These are phyloP conservation scores for Electrophaes corylata DNA, from an alignment of 2,888 invertebrate species.

Conservation along the genomic window DNA sequence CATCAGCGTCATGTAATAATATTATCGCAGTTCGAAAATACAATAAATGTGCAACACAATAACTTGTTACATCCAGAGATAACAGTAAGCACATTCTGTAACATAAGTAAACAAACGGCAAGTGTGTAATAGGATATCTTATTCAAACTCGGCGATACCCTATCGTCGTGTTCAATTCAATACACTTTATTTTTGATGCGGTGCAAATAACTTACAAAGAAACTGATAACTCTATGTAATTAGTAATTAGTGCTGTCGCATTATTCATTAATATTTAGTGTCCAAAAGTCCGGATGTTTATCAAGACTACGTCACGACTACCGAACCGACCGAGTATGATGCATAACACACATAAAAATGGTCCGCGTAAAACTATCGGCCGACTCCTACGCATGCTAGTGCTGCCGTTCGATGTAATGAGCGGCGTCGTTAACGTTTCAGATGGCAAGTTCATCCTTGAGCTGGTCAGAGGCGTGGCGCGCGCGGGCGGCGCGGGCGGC, in stretches of 20 bases:
- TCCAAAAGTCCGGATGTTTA: neutral
- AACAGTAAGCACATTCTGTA: constrained; percentile 42
- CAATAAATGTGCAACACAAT: constrained; percentile 4
- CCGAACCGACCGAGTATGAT: neutral
- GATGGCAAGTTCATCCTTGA: constrained; percentile 97
- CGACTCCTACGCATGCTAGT: neutral
- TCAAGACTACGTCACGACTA: neutral
- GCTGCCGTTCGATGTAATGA: neutral
- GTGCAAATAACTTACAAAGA: constrained; percentile 23
- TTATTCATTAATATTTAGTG: constrained; percentile 3
- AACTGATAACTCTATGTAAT: constrained; percentile 13
- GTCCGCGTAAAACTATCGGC: too few relatives aligned
- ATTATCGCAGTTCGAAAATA: neutral
- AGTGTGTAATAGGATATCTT: constrained; percentile 40
- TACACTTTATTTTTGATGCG: constrained; percentile 21
- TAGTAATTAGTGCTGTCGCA: neutral
- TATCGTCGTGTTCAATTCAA: constrained; percentile 29
- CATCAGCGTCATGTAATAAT: neutral
- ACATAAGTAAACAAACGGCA: constrained; percentile 37
- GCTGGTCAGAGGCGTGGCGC: constrained; percentile 85
- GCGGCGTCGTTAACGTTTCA: constrained; percentile 52
- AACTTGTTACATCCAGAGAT: constrained; percentile 20
- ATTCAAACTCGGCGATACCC: constrained; percentile 20
- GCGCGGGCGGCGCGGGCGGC: constrained; percentile 88
- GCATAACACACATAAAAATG: neutral